Percentiles rank a stretch among this genome's conserved stretches.
Evolutionary conservation across 2,113 vertebrate genomes (phyloP).

Genomic region (Bungarus multicinctus): DNA sequence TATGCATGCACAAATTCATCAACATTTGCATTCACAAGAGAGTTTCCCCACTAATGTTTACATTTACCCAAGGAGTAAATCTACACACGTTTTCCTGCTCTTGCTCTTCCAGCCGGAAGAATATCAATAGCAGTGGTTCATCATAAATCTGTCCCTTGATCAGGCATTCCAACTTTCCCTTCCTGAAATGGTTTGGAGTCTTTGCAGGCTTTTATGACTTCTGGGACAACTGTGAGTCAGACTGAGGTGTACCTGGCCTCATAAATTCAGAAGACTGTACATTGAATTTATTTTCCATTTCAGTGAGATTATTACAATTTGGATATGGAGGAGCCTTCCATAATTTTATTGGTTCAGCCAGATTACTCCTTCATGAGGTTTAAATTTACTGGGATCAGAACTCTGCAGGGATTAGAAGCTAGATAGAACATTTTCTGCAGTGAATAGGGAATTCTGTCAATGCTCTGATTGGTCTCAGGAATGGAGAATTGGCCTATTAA

Average conservation of each 20-base stretch:
- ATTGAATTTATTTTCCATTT: not conserved
- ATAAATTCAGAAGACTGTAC: not conserved
- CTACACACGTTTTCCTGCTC: not conserved
- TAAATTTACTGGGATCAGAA: not conserved
- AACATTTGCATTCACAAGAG: not conserved
- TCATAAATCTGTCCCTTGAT: not conserved
- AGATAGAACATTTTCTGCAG: not conserved
- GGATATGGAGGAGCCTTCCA: not conserved
- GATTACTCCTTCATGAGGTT: not conserved
- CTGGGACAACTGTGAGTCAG: not conserved
- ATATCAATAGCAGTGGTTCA: not conserved
- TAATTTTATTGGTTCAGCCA: not conserved
- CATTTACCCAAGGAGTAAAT: not conserved
- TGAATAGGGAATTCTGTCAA: not conserved
- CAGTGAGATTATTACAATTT: not conserved
- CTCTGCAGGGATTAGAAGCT: not conserved
- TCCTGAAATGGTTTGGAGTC: not conserved
- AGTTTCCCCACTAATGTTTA: not conserved
- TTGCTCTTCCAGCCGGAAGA: not conserved
- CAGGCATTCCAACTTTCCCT: not conserved
- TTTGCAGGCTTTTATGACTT: not conserved
- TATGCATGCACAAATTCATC: not conserved
- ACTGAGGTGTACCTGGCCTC: not conserved
- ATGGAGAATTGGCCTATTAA: not conserved
- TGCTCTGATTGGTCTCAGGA: not conserved